Base-by-base conservation (phyloP, 2,113 vertebrate species). In the Balaeniceps rex region DNA sequence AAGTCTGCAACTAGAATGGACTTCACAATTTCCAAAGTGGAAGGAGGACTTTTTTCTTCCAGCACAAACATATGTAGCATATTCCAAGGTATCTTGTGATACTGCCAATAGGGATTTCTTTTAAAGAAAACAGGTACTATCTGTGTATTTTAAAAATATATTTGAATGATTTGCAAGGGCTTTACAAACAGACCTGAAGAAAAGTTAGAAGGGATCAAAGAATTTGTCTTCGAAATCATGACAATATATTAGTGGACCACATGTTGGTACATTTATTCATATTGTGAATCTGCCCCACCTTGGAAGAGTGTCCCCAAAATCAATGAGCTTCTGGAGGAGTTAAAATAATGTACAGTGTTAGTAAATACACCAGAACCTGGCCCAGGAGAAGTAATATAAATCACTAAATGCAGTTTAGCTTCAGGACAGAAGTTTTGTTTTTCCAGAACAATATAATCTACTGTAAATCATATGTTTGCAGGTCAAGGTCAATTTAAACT, bases 401-500 rank as follows among this genome's bases (percentile, higher is more conserved):
- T 95, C 93, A 83, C 47, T 66, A 88, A 82, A 95, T 40, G 46
- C 79, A 51, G 86, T 94, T 96, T 74, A 92, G 64, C 54, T 87
- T 87, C 68, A 90, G 83, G 94, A 88, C 69, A 78, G 86, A 91
- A 95, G 91, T 96, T 94, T 80, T 90, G 51, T 77, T 95, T 90
- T 91, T 74, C 75, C 76, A 97, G 91, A 94, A 95, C 84, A 91
- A 68, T 94, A 95, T 96, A 5, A 88, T 68, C 68, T 70, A 94
- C 82, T 75, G 94, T 90, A 96, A 95, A 93, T 96, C 82, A 51
- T 74, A 80, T 8, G 51, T 52, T 94, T 86, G 38, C 75, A 74
- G 93, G 91, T 96, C 94, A 94, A 90, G 97, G 95, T 95, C 95
- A 91, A 95, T 95, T 96, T 96, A 91, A 90, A 96, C 84, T 96